Evolutionary conservation across 2,888 invertebrate genomes (phyloP).

Genomic region (Apeira syringaria): DNA sequence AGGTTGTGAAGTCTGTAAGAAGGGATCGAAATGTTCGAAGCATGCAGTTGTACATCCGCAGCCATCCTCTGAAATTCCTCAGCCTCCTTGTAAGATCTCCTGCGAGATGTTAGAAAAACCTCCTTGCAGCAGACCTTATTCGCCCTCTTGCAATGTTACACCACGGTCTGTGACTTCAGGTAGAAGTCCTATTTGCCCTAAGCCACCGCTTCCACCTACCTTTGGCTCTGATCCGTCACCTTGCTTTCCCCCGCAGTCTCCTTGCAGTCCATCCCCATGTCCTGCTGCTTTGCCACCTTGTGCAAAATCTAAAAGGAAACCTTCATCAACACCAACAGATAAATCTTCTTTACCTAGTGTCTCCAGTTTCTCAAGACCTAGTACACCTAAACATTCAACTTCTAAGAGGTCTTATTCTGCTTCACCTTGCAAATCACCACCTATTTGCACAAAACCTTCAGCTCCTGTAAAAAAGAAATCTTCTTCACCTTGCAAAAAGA

Average conservation of each 20-base stretch:
- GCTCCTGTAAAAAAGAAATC: neutral
- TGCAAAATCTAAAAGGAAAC: neutral
- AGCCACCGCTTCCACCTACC: neutral
- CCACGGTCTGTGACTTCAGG: neutral
- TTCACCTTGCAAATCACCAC: neutral
- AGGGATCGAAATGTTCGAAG: slow-evolving; percentile 28
- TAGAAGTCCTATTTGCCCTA: neutral
- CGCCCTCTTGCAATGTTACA: slow-evolving; percentile 6
- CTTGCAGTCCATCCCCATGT: slow-evolving; percentile 1
- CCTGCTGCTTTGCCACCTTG: slow-evolving; percentile 3
- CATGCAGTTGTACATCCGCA: slow-evolving; percentile 33
- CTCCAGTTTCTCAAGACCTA: no score
- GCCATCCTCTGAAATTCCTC: slow-evolving; percentile 35
- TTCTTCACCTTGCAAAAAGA: neutral
- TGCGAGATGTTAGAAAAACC: slow-evolving; percentile 35
- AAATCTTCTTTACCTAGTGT: no score
- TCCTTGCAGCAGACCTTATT: slow-evolving; percentile 25
- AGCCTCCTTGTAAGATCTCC: slow-evolving; percentile 34
- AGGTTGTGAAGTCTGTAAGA: slow-evolving; percentile 37
- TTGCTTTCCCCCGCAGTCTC: neutral
- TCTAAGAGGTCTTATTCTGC: neutral
- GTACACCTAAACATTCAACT: neutral
- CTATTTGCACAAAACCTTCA: neutral
- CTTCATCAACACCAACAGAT: neutral
- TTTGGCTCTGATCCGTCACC: neutral